phyloP scores from a whole-genome alignment of 2,113 vertebrate genomes.

The Rhinolophus sinicus region DNA sequence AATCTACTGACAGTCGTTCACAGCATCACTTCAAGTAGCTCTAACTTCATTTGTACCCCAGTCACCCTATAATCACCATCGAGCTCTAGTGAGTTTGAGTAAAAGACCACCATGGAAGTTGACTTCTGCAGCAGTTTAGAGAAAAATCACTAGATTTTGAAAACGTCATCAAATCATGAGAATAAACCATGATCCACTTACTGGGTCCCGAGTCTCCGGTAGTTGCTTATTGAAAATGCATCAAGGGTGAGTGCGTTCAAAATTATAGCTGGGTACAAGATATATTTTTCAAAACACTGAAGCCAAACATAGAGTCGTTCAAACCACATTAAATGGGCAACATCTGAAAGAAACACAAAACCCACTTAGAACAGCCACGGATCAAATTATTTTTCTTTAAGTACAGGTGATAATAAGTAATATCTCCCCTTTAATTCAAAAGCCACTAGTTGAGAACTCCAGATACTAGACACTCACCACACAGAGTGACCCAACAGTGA shows the following conservation, averaged over 20 bases:
- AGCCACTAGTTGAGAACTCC: not conserved
- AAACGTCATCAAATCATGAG: slow-evolving; percentile 12
- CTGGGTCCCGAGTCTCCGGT: slow-evolving; percentile 95
- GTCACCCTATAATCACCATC: not conserved
- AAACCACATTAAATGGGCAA: slow-evolving; percentile 98
- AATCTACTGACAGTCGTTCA: slow-evolving; percentile 49
- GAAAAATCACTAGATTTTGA: not conserved
- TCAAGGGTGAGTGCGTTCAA: slow-evolving; percentile 97
- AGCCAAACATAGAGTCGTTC: slow-evolving; percentile 98
- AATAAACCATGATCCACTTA: slow-evolving; percentile 87
- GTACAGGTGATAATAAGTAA: not conserved
- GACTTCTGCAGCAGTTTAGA: not conserved
- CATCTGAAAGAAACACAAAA: slow-evolving; percentile 89
- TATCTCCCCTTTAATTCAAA: not conserved
- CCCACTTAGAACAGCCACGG: not conserved
- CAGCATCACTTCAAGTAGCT: not conserved
- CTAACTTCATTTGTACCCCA: not conserved
- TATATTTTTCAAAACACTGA: slow-evolving; percentile 97
- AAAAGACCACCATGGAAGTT: slow-evolving; percentile 33
- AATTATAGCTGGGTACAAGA: slow-evolving; percentile 96
- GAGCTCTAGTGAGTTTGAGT: not conserved
- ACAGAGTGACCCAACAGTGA: not conserved
- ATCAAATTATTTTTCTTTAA: slow-evolving; percentile 51
- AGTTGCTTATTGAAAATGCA: slow-evolving; percentile 95
- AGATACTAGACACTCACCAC: not conserved